phyloP scores from a whole-genome alignment of 2,797 vertebrate species.

The Artibeus lituratus region DNA sequence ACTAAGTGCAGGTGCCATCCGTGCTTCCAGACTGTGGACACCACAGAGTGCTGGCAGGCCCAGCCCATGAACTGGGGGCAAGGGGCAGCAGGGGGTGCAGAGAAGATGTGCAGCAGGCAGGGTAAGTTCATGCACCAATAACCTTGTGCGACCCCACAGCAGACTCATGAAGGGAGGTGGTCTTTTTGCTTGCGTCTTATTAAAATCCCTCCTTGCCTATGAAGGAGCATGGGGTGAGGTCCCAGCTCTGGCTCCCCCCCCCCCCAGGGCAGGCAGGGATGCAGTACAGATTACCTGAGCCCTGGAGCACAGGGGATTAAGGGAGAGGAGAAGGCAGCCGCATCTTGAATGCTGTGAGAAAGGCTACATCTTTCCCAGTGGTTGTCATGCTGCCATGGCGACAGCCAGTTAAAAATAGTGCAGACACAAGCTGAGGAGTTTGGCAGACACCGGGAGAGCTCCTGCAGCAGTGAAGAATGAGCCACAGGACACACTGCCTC shows the following conservation, averaged over 20 bases:
- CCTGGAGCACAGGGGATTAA: neutral
- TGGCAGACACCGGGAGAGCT: neutral
- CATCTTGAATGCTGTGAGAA: conserved; percentile 57
- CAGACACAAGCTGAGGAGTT: conserved; percentile 37
- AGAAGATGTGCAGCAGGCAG: neutral
- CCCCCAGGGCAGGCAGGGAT: neutral
- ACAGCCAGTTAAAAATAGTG: conserved; percentile 80
- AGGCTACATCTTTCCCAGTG: conserved; percentile 29
- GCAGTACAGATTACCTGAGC: neutral
- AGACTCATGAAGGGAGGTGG: neutral
- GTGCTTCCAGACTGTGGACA: neutral
- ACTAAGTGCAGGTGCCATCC: neutral
- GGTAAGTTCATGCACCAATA: too few relatives aligned
- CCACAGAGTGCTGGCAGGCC: neutral
- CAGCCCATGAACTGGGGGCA: neutral
- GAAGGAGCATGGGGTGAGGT: neutral
- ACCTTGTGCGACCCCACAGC: too few relatives aligned
- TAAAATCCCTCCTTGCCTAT: neutral
- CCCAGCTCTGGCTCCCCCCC: too few relatives aligned
- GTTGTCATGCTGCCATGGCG: conserved; percentile 73
- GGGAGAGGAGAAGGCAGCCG: neutral
- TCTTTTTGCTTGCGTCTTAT: neutral
- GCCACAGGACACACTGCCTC: rapidly evolving
- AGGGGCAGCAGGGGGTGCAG: neutral
- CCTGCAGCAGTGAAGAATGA: neutral